Base-by-base conservation (phyloP, 2,888 invertebrate species). In the Neoaliturus tenellus region DNA sequence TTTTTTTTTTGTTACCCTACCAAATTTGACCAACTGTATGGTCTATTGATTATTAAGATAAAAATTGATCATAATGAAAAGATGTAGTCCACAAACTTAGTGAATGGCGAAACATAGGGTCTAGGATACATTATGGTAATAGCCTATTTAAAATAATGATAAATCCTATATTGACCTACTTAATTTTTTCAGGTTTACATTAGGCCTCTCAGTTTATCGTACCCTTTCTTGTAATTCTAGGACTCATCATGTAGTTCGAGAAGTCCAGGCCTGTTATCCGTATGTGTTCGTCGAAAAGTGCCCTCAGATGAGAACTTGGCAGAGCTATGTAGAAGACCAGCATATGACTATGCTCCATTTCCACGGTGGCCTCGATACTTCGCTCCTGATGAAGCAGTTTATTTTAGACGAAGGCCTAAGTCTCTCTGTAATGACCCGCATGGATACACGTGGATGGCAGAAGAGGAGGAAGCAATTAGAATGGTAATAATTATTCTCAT, bases 281-380 rank as follows among this genome's bases (percentile, higher is more conserved):
- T 96, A 86, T 97, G 97, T 91, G 96, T 97, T 88, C 94, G 96
- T 86, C 93, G 96, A 89, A 94, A 96, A 89, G 95, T 95, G 87
- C 96, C 97, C 87, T 97, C 97, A 88, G 97, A 97, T 91, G 97
- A 97, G 91, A 97, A 97, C 90, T 93, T 97, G 89, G 93, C 94
- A 90, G 92, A 92, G 85, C 88, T 92, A 48, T 90, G 91, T 85
- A 73, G 86, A 25, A 89, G 91, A 81, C 87, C 88, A n/a, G 87
- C 88, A 14, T 85, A 86, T 88, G 96, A 96, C 89, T 95, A 95
- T 91, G 96, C 96, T 81, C 96, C 96, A 85, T 95, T 96, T 90
- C 95, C 96, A 87, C 93, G 96, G 89, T 94, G 94, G 92, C 94
- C 94, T 88, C 94, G 95, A 31, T 88, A 88, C 75, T 85, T 85